These are phyloP conservation scores for Orthosia cruda DNA, from an alignment of 2,888 invertebrate genomes.

Conservation along the genomic window DNA sequence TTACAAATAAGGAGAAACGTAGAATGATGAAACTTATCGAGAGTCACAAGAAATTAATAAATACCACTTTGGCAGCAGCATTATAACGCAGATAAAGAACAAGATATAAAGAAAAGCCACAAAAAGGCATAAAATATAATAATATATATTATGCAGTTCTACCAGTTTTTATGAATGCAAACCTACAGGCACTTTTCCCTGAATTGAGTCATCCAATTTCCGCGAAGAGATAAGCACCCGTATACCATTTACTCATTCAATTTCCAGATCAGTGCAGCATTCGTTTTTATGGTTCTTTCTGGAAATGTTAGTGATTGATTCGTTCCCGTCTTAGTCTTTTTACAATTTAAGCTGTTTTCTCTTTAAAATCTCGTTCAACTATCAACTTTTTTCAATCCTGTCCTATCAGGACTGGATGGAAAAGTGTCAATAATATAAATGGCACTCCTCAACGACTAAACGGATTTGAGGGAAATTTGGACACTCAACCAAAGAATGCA, in stretches of 20 bases:
- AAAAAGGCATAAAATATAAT: constrained; percentile 13
- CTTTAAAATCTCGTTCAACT: background rate
- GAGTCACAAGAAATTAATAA: background rate
- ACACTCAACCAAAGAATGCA: too few species aligned
- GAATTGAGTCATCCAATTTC: constrained; percentile 49
- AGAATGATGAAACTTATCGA: background rate
- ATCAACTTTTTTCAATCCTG: background rate
- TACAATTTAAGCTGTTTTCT: background rate
- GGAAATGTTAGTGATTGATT: constrained; percentile 11
- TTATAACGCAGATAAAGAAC: too few species aligned
- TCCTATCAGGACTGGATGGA: too few species aligned
- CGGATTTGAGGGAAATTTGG: too few species aligned
- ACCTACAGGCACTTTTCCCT: constrained; percentile 4
- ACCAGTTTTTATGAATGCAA: constrained; percentile 16
- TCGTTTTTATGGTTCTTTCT: constrained; percentile 16
- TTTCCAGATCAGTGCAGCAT: constrained; percentile 23
- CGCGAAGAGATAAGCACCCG: constrained; percentile 34
- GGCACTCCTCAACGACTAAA: background rate
- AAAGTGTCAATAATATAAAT: background rate
- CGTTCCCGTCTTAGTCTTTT: constrained; percentile 1
- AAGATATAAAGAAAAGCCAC: background rate
- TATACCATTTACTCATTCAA: constrained; percentile 33
- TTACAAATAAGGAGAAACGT: background rate
- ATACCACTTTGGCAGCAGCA: background rate
- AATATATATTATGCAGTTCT: constrained; percentile 17